phyloP scores from a whole-genome alignment of 1,140 invertebrate genomes.

The Lasioglossum albipes region DNA sequence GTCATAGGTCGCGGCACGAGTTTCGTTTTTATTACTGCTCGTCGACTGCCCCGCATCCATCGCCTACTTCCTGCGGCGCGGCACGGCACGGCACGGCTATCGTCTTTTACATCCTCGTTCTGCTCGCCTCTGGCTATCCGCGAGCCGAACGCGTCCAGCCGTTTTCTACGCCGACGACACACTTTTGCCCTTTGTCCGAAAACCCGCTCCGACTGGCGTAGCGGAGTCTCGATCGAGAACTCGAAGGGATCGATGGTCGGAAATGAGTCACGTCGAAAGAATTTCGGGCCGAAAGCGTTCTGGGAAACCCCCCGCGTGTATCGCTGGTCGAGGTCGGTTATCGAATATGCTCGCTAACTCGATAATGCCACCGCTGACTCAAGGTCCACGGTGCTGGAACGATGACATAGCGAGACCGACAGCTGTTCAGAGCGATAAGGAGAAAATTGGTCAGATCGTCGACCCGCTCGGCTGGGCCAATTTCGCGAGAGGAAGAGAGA shows the following conservation, averaged over 20 bases:
- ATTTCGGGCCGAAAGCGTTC: no score
- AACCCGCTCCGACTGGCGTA: background rate
- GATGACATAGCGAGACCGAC: background rate
- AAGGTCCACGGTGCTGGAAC: conserved; percentile 9
- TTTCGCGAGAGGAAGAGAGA: conserved; percentile 11
- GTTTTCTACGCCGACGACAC: background rate
- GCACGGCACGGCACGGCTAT: background rate
- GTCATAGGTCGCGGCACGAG: conserved; percentile 37
- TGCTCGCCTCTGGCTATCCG: background rate
- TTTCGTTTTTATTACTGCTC: conserved; percentile 39
- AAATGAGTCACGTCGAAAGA: no score
- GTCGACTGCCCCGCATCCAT: conserved; percentile 26
- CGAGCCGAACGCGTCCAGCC: background rate
- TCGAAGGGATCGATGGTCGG: no score
- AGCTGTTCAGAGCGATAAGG: conserved; percentile 14
- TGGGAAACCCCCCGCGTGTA: background rate
- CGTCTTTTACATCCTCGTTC: conserved; percentile 26
- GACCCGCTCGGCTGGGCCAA: background rate
- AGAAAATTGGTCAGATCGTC: background rate
- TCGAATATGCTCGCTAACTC: conserved; percentile 10
- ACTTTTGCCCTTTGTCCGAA: conserved; percentile 1
- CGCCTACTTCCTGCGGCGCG: conserved; percentile 45
- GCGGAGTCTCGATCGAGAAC: no score
- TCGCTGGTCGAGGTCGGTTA: conserved; percentile 5
- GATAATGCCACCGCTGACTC: conserved; percentile 25